These are phyloP conservation scores for Heliopora coerulea DNA, from an alignment of 92 coral and sea anemone genomes.

Conservation along the genomic window DNA sequence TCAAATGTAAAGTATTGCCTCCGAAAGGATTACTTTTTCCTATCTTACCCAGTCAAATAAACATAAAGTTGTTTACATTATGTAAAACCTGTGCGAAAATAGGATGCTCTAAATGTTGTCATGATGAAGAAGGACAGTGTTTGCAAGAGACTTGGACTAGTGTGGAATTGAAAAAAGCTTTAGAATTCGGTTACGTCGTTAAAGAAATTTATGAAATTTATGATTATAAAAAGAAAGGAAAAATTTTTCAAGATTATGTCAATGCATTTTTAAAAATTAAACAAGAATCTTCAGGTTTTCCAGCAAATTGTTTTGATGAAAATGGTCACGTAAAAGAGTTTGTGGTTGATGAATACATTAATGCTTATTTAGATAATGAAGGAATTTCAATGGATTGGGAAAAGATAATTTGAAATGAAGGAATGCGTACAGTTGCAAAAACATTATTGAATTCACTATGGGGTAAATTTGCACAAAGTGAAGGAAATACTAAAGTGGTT, in stretches of 20 bases:
- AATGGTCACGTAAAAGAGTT: neutral
- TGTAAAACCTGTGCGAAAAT: neutral
- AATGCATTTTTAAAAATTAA: conserved; percentile 34
- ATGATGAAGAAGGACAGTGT: neutral
- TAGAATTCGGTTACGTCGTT: conserved; percentile 5
- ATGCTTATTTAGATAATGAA: conserved; percentile 10
- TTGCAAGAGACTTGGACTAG: conserved; percentile 16
- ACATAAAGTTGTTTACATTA: conserved; percentile 23
- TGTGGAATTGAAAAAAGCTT: conserved; percentile 6
- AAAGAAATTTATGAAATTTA: conserved; percentile 31
- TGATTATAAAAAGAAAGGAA: conserved; percentile 9
- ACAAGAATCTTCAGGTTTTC: conserved; percentile 28
- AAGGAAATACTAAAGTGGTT: neutral
- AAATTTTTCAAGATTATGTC: conserved; percentile 27
- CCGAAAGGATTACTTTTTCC: conserved; percentile 22
- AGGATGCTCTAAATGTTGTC: neutral
- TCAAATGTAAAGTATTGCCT: conserved; percentile 31
- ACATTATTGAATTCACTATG: conserved; percentile 23
- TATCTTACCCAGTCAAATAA: conserved; percentile 8
- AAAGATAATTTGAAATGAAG: neutral
- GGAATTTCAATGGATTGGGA: neutral
- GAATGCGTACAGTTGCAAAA: conserved; percentile 3
- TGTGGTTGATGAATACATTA: neutral
- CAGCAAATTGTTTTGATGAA: conserved; percentile 28
- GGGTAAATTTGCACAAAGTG: conserved; percentile 39